Evolutionary conservation across 2,888 invertebrate species (phyloP).

Genomic region (Drosophila mimica): DNA sequence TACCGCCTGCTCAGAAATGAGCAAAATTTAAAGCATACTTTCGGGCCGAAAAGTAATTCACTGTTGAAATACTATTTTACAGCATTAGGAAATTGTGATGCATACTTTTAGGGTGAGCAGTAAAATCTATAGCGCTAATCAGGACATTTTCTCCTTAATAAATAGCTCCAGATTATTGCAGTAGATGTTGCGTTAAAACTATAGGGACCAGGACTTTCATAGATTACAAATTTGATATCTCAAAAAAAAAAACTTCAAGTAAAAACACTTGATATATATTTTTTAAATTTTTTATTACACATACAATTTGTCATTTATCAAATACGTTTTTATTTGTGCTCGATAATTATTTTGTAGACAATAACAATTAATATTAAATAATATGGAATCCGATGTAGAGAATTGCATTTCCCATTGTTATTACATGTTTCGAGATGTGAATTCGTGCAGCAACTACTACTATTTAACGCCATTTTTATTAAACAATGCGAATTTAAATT

Average conservation of each 20-base stretch:
- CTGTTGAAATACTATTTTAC: rapidly evolving
- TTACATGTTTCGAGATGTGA: constrained; percentile 53
- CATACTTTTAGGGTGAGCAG: neutral
- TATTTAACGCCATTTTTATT: constrained; percentile 18
- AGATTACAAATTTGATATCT: too few relatives aligned
- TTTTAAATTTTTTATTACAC: constrained; percentile 70
- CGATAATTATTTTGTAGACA: constrained; percentile 35
- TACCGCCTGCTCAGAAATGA: neutral
- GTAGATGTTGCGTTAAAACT: neutral
- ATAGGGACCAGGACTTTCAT: neutral
- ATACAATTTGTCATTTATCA: constrained; percentile 64
- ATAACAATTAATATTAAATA: constrained; percentile 55
- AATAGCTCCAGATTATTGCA: neutral
- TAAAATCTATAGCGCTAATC: neutral
- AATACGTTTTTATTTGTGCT: constrained; percentile 54
- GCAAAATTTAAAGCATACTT: neutral
- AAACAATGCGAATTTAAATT: constrained; percentile 51
- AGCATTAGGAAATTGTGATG: rapidly evolving
- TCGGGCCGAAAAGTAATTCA: neutral
- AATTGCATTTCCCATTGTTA: constrained; percentile 18
- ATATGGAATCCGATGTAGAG: constrained; percentile 26
- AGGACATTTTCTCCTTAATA: neutral
- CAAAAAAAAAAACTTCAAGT: neutral
- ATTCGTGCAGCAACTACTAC: constrained; percentile 28
- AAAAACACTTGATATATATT: constrained; percentile 24